Evolutionary conservation across 30 jellyfish, hydroid and myxozoan species (phyloP), one percentile per base, ranked within the genome.

Genomic region (Cassiopea xamachana): DNA sequence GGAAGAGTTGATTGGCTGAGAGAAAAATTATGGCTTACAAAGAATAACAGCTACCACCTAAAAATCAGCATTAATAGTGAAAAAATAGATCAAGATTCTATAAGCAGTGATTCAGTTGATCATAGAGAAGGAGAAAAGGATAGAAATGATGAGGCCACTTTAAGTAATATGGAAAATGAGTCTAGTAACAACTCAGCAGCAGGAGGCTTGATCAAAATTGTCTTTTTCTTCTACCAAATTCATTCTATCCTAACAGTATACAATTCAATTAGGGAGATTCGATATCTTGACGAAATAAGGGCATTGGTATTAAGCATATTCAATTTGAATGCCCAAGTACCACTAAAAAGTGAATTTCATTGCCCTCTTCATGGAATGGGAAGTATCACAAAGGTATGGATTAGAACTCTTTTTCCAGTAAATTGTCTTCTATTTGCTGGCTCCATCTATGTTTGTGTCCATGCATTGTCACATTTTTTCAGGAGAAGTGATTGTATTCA

Each of bases 191-290:
- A 82, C 55, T 82, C 90, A 48, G 48, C 55, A 6, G 46, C 90
- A 45, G 90, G 82, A 4, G 90, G 90, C 0, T 7, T 82, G 51
- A 82, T 82, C 50, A 82, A 82, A 82, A 82, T 82, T 2, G 74
- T 82, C 74, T 82, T 82, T 69, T 82, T 82, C 80, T 82, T 60
- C 58, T 82, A 82, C 55, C 90, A 82, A 70, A 68, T 82, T 69
- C 72, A 67, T 43, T 78, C 80, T 10, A 39, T 82, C 70, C 50
- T 67, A 6, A 47, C 67, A 17, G 69, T 64, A 1, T 82, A 82
- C 90, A 82, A 70, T 12, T 19, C 90, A 14, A 55, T 59, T 1
- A 60, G 16, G 27, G 81, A 44, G 7, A 73, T 47, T 10, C 61
- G 16, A 6, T 73, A 39, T 47, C 81, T 73, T 39, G 27, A 6